Evolutionary conservation across 2,888 invertebrate species (phyloP), one percentile per base, ranked within the genome.

Genomic region (Cetonia aurata): DNA sequence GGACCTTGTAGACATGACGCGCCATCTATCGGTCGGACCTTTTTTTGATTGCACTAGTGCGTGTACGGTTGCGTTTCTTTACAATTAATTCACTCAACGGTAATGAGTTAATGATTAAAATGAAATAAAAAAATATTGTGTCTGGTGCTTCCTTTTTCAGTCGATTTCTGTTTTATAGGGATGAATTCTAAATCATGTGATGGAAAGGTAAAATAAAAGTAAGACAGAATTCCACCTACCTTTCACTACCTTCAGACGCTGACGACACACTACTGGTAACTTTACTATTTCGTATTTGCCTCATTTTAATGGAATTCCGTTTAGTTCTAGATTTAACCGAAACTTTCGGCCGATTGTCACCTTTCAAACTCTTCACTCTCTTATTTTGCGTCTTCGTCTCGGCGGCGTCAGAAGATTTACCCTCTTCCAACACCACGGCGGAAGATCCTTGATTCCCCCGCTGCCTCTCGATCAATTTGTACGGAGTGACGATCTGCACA

Each of bases 251-350:
- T 57, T 76, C 73, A 8, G 75, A 73, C 46, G 53, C 73, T 3
- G 72, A 70, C 19, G 71, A 60, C 12, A 33, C 33, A 48, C 50
- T 62, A 62, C 33, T 62, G 37, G 74, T 46, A 57, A 73, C 68
- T 73, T 73, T 74, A 17, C 48, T 48, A 46, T 46, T 74, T 33
- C 69, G 67, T 56, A 72, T 69, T 59, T 75, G 75, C 53, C 72
- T 70, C 12, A 75, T 67, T 62, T 78, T 77, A 50, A 71, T 71
- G 3, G 71, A 69, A 44, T 68, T 72, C 15, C 71, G 33, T 72
- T 77, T 76, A 46, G 66, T 72, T 57, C 77, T 74, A 9, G 75
- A 73, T 62, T 78, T 78, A 42, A 78, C 68, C 0, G 77, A 72
- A 13, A 78, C 70, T 31, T 75, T 75, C 19, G 71, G 42, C 17